Evolutionary conservation across 2,888 invertebrate genomes (phyloP).

Genomic region (Oasisia sp.): DNA sequence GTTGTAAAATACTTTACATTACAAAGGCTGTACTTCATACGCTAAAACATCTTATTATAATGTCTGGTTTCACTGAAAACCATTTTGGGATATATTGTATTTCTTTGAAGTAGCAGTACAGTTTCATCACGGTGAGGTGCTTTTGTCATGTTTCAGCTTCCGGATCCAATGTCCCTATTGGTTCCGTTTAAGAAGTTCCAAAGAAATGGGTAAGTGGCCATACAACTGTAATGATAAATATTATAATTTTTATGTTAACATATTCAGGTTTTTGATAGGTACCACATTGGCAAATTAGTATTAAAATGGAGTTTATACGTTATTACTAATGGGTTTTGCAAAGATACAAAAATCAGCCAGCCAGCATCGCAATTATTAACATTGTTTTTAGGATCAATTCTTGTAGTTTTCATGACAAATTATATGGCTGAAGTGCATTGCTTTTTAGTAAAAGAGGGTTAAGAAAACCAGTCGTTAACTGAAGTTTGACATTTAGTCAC

Average conservation of each 20-base stretch:
- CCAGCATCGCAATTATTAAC: no score
- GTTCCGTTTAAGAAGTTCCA: slow-evolving; percentile 43
- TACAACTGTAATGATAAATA: neutral
- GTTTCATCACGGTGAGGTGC: neutral
- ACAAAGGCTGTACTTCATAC: neutral
- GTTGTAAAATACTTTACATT: no score
- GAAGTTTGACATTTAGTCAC: no score
- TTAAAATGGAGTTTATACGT: slow-evolving; percentile 29
- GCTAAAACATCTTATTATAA: neutral
- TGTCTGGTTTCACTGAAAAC: neutral
- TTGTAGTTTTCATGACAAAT: no score
- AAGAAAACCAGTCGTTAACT: no score
- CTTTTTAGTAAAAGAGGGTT: no score
- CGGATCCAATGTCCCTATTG: slow-evolving; percentile 40
- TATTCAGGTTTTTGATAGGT: neutral
- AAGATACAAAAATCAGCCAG: no score
- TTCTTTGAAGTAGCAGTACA: neutral
- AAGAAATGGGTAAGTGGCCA: slow-evolving; percentile 41
- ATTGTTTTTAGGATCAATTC: no score
- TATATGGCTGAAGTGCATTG: no score
- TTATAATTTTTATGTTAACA: neutral
- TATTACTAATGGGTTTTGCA: no score
- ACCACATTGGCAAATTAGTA: slow-evolving; percentile 22
- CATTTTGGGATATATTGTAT: neutral
- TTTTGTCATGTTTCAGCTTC: slow-evolving; percentile 32